Evolutionary conservation across 2,888 invertebrate species (phyloP).

Genomic region (Brachynemurus nebulosus): DNA sequence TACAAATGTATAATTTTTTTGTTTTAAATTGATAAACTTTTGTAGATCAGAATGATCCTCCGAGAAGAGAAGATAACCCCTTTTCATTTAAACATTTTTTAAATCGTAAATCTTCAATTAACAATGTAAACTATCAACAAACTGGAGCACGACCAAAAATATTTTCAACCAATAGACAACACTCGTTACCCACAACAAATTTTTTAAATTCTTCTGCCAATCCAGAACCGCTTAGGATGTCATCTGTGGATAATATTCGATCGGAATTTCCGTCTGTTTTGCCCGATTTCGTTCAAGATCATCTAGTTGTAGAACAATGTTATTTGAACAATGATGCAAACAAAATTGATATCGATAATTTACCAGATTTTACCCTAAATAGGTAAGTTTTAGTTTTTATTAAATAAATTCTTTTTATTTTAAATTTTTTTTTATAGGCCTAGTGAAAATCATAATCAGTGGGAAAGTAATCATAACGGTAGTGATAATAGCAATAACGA

Average conservation of each 20-base stretch:
- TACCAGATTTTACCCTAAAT: slow-evolving; percentile 52
- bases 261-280: slow-evolving; percentile 47
- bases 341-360: slow-evolving; percentile 46
- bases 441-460: slow-evolving; percentile 14
- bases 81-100: slow-evolving; percentile 79
- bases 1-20: background rate
- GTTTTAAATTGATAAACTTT: background rate
- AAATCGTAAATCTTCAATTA: slow-evolving; percentile 40
- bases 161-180: slow-evolving; percentile 31
- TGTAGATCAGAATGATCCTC: slow-evolving; percentile 15
- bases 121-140: slow-evolving; percentile 38
- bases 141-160: slow-evolving; percentile 72
- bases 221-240: slow-evolving; percentile 2
- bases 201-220: slow-evolving; percentile 28
- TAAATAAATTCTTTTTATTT: background rate
- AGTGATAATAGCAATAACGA: slow-evolving; percentile 16
- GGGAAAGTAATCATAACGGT: slow-evolving; percentile 12
- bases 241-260: slow-evolving; percentile 15
- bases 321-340: slow-evolving; percentile 42
- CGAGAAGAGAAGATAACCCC: slow-evolving; percentile 50
- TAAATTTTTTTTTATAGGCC: background rate
- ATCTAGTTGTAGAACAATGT: slow-evolving; percentile 67
- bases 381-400: slow-evolving; percentile 12
- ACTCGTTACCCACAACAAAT: slow-evolving; percentile 28
- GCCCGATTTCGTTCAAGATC: slow-evolving; percentile 83